phyloP scores from a whole-genome alignment of 2,888 invertebrate genomes.

The Polydrusus pterygomalis region DNA sequence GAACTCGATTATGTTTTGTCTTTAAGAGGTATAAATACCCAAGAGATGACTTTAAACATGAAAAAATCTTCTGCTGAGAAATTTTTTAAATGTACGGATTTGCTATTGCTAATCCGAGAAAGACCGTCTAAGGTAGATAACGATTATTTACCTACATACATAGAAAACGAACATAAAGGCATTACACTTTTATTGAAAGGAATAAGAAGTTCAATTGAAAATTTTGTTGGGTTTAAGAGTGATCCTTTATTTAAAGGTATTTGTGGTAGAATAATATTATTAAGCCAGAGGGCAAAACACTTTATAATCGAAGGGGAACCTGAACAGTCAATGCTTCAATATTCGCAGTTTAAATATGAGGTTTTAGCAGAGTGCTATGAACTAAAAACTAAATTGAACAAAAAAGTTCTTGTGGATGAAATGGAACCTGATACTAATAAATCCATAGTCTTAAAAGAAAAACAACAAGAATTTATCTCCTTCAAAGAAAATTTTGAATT shows the following conservation, averaged over 20 bases:
- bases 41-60: neutral
- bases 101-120: neutral
- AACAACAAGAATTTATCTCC: neutral
- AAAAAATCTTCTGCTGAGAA: neutral
- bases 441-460: neutral
- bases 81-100: neutral
- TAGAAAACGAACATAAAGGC: too few relatives aligned
- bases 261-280: too few relatives aligned
- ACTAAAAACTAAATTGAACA: neutral
- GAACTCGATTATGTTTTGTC: neutral
- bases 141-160: too few relatives aligned
- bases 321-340: neutral
- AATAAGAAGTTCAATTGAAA: too few relatives aligned
- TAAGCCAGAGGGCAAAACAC: neutral
- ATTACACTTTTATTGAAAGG: too few relatives aligned
- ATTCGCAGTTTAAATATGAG: neutral
- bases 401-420: neutral
- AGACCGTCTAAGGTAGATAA: too few relatives aligned
- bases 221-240: too few relatives aligned
- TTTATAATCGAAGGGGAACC: neutral
- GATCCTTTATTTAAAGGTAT: too few relatives aligned
- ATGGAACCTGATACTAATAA: neutral
- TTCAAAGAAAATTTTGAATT: neutral
- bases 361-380: neutral
- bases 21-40: neutral